Evolutionary conservation across 2,888 invertebrate genomes (phyloP).

Genomic region (Salticus scenicus): DNA sequence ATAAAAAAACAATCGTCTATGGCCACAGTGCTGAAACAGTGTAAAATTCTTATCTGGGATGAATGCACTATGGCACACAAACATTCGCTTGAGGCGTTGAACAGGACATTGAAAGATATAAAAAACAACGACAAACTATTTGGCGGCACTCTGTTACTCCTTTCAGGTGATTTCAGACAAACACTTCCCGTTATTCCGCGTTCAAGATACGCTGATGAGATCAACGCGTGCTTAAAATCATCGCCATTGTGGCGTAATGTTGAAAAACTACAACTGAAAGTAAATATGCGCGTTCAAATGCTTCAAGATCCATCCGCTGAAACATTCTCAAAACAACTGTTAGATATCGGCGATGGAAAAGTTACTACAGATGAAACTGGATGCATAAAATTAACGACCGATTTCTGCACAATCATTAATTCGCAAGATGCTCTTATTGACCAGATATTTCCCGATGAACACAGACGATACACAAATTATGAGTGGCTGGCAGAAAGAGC

Average conservation of each 20-base stretch:
- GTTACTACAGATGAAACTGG: background rate
- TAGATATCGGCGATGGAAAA: conserved; percentile 52
- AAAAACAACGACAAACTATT: conserved; percentile 16
- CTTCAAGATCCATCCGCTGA: conserved; percentile 44
- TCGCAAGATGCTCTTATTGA: conserved; percentile 15
- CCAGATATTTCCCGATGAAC: conserved; percentile 34
- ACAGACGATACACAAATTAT: conserved; percentile 12
- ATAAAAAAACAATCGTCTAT: conserved; percentile 21
- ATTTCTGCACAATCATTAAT: background rate
- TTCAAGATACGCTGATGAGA: conserved; percentile 70
- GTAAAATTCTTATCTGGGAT: conserved; percentile 37
- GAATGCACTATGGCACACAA: conserved; percentile 44
- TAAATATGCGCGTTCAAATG: conserved; percentile 69
- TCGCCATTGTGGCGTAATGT: conserved; percentile 71
- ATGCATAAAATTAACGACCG: background rate
- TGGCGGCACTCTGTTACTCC: conserved; percentile 71
- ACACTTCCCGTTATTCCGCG: conserved; percentile 71
- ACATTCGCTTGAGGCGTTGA: conserved; percentile 71
- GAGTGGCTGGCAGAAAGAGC: conserved; percentile 57
- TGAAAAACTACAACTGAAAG: conserved; percentile 37
- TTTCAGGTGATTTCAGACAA: conserved; percentile 72
- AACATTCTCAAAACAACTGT: conserved; percentile 45
- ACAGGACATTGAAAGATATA: conserved; percentile 36
- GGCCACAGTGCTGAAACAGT: conserved; percentile 25
- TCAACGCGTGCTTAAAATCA: conserved; percentile 72